Percentiles rank a stretch among this genome's conserved stretches.
Evolutionary conservation across 2,888 invertebrate genomes (phyloP).

Genomic region (Schrankia costaestrigalis): DNA sequence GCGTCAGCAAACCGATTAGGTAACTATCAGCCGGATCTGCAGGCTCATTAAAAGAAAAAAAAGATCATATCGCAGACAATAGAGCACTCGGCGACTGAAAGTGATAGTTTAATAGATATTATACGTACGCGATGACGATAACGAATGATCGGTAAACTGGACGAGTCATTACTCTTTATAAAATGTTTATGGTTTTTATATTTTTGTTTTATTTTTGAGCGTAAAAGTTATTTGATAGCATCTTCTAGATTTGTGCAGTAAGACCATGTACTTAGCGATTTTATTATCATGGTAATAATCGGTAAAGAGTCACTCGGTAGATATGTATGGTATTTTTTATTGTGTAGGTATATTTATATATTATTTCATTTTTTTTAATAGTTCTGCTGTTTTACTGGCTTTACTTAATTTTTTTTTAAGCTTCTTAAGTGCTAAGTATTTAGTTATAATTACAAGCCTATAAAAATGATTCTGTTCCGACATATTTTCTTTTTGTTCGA

Average conservation of each 20-base stretch:
- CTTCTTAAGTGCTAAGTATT: too few relatives aligned
- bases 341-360: too few relatives aligned
- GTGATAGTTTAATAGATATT: constrained; percentile 74
- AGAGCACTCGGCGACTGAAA: constrained; percentile 71
- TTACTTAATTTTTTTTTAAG: too few relatives aligned
- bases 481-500: too few relatives aligned
- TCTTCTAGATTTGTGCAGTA: too few relatives aligned
- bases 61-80: constrained; percentile 73
- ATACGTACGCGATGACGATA: constrained; percentile 56
- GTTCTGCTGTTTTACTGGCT: too few relatives aligned
- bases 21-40: constrained; percentile 73
- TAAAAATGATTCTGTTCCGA: too few relatives aligned
- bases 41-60: constrained; percentile 70
- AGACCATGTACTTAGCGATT: too few relatives aligned
- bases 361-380: too few relatives aligned
- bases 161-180: constrained; percentile 53
- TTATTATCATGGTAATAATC: background rate
- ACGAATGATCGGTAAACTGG: constrained; percentile 46
- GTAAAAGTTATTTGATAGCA: too few relatives aligned
- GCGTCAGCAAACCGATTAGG: constrained; percentile 64
- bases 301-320: background rate
- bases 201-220: too few relatives aligned
- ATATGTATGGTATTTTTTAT: background rate
- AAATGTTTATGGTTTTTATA: constrained; percentile 32
- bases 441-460: too few relatives aligned